phyloP scores from a whole-genome alignment of 2,113 vertebrate genomes.

The Pelusios castaneus region DNA sequence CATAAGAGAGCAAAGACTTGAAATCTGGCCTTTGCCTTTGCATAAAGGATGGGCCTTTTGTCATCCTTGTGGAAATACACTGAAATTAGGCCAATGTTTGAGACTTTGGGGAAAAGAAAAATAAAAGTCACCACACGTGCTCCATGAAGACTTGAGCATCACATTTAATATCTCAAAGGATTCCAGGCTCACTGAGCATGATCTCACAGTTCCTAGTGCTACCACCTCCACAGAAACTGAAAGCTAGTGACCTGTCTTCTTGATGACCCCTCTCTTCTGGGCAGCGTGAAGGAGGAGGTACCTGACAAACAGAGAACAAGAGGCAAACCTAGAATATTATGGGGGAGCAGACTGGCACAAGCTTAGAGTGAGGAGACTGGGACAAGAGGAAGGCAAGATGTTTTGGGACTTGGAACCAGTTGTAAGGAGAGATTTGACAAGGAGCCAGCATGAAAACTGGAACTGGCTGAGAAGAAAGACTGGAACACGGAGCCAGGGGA shows the following conservation, averaged over 20 bases:
- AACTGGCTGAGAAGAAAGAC: not conserved
- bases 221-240: not conserved
- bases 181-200: not conserved
- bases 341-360: not conserved
- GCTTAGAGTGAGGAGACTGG: not conserved
- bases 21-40: not conserved
- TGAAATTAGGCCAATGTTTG: not conserved
- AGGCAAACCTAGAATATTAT: not conserved
- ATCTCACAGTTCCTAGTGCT: not conserved
- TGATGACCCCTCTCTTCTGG: not conserved
- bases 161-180: not conserved
- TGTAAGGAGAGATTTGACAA: not conserved
- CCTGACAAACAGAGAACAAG: not conserved
- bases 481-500: not conserved
- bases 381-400: not conserved
- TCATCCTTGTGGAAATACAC: not conserved
- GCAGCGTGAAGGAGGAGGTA: not conserved
- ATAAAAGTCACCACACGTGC: not conserved
- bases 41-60: not conserved
- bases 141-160: not conserved
- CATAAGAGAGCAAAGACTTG: not conserved
- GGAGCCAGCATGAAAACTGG: not conserved
- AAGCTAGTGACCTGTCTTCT: not conserved
- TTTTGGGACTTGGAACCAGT: not conserved
- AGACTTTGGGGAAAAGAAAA: not conserved